Percentiles rank a stretch among this genome's conserved stretches.
Conservation (phyloP, 2,797 vertebrate species). For the Pteropus rufus region DNA sequence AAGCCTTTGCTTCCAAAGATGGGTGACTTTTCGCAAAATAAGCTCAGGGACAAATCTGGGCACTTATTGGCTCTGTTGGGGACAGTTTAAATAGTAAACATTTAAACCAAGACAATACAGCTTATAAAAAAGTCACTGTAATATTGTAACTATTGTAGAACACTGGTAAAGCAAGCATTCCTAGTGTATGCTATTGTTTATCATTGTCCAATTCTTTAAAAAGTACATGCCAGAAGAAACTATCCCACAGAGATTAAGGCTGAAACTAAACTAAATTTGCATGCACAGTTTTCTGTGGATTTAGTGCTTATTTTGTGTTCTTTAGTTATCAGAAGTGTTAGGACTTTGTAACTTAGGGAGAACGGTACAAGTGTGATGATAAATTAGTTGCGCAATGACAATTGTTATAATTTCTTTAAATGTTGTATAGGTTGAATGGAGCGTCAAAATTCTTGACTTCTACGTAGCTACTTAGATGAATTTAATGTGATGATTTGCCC, state of each 20-base stretch:
- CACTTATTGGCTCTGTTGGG: background rate
- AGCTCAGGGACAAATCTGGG: background rate
- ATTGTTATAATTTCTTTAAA: background rate
- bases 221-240: background rate
- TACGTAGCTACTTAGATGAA: background rate
- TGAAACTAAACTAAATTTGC: background rate
- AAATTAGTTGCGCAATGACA: constrained; percentile 21
- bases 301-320: background rate
- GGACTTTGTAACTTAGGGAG: background rate
- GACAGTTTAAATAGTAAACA: background rate
- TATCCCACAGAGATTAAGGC: background rate
- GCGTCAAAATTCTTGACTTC: background rate
- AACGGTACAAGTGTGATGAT: background rate
- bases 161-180: background rate
- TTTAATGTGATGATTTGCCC: background rate
- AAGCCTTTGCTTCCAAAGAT: constrained; percentile 12
- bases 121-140: background rate
- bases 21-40: background rate
- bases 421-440: background rate
- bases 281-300: background rate
- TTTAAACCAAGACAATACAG: background rate
- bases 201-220: background rate
- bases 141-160: background rate
- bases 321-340: background rate
- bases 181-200: background rate